Evolutionary conservation across 1,140 invertebrate genomes (phyloP).

Genomic region (Pogonus chalceus): DNA sequence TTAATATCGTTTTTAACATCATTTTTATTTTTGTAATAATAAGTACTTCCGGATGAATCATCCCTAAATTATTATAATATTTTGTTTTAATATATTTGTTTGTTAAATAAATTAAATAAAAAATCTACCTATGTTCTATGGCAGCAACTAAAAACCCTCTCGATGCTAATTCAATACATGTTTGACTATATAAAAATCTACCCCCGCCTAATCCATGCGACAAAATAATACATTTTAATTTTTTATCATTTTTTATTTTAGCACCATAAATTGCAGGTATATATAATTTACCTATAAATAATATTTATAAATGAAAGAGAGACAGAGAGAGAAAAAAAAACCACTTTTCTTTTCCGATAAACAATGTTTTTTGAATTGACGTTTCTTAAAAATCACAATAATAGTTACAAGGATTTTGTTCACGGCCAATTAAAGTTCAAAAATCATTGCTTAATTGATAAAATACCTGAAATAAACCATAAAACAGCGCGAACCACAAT

Average conservation of each 20-base stretch:
- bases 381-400: too few relatives aligned
- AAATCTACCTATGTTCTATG: constrained; percentile 48
- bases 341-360: too few relatives aligned
- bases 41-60: constrained; percentile 44
- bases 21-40: constrained; percentile 35
- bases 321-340: constrained; percentile 4
- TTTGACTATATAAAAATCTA: constrained; percentile 48
- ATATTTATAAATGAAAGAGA: constrained; percentile 14
- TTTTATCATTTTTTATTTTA: constrained; percentile 24
- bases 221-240: constrained; percentile 51
- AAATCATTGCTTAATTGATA: neutral
- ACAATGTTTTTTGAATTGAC: too few relatives aligned
- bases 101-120: constrained; percentile 6
- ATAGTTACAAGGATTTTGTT: too few relatives aligned
- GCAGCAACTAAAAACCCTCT: constrained; percentile 55
- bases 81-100: neutral
- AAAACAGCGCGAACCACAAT: constrained; percentile 38
- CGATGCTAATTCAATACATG: constrained; percentile 51
- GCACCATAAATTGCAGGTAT: constrained; percentile 48
- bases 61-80: constrained; percentile 36
- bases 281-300: constrained; percentile 33
- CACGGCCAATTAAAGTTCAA: neutral
- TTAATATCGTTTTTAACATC: constrained; percentile 27
- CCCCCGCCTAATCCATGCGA: constrained; percentile 57
- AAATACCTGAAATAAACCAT: constrained; percentile 27